Evolutionary conservation across 2,888 invertebrate species (phyloP), one percentile per base, ranked within the genome.

Genomic region (Muschampia plurimacula): DNA sequence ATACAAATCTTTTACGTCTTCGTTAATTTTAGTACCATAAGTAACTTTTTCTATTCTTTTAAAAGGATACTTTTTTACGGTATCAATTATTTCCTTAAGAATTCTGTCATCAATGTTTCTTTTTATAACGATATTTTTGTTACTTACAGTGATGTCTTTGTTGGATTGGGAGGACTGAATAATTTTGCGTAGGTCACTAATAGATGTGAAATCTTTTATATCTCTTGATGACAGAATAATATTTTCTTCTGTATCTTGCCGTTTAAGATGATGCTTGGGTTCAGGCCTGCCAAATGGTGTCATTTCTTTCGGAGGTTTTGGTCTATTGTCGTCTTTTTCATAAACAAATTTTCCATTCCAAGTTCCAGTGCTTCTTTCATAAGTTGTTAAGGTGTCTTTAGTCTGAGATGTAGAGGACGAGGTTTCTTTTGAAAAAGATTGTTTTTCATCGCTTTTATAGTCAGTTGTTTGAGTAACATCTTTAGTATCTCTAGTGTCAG

Each of bases 261-360:
- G 85, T 81, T 91, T 91, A 49, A 94, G 80, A 70, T 93, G 94
- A 76, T 91, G 93, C 75, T 87, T 88, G 13, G 92, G 92, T 76
- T 93, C 93, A 44, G 90, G 85, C 74, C 84, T 86, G n/a, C 91
- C 91, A 78, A 91, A 92, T 12, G 93, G 93, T 71, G 93, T 91
- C 84, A 88, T 86, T 81, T 92, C 83, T 78, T 92, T 92, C 0
- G 92, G 92, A 77, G 79, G 86, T 78, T 88, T 91, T 13, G 92
- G 92, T 75, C 91, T 89, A 65, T 90, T 92, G 69, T 91, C 90
- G 68, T 92, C 90, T 75, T 88, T 94, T 83, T 95, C 95, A 76
- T 95, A 94, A 28, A 86, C 83, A 74, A 95, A 95, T 78, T 95
- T 95, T 12, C 95, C 95, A 73, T 95, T 95, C 95, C 95, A 95